Conservation (phyloP, 2,888 invertebrate species). For the Thereva unica region DNA sequence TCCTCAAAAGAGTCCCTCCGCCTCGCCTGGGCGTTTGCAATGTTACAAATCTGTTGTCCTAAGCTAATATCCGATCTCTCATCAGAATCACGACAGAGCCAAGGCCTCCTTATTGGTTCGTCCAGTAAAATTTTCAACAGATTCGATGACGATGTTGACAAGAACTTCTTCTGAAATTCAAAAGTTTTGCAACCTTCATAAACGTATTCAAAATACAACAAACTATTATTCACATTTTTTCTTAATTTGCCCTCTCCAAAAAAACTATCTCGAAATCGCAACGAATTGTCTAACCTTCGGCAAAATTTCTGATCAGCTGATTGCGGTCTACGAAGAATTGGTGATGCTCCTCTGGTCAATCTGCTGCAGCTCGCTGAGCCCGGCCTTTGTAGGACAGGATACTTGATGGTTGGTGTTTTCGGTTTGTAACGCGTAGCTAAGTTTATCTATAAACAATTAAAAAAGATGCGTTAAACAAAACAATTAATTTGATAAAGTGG, state of each 20-base stretch:
- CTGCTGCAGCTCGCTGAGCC: constrained; percentile 49
- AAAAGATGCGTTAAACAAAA: constrained; percentile 10
- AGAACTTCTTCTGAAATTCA: constrained; percentile 35
- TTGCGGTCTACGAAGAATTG: constrained; percentile 51
- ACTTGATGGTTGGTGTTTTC: constrained; percentile 50
- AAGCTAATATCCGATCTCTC: constrained; percentile 34
- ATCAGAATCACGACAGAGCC: constrained; percentile 53
- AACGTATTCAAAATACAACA: not conserved
- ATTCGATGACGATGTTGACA: constrained; percentile 52
- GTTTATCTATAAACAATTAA: constrained; percentile 52
- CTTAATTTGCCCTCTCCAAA: constrained; percentile 33
- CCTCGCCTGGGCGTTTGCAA: constrained; percentile 21
- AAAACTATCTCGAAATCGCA: constrained; percentile 37
- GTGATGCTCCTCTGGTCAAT: constrained; percentile 46
- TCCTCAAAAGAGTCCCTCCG: constrained; percentile 15
- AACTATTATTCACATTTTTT: constrained; percentile 41
- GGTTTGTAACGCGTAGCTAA: constrained; percentile 56
- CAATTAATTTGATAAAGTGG: not conserved
- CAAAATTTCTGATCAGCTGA: constrained; percentile 56
- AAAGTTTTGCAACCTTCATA: not conserved
- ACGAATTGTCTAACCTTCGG: constrained; percentile 44
- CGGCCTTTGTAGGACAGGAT: constrained; percentile 51
- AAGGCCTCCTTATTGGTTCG: constrained; percentile 60
- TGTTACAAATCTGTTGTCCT: constrained; percentile 27
- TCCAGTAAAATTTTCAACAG: constrained; percentile 54